Evolutionary conservation across 2,113 vertebrate genomes (phyloP), one percentile per base, ranked within the genome.

Genomic region (Uria aalge): DNA sequence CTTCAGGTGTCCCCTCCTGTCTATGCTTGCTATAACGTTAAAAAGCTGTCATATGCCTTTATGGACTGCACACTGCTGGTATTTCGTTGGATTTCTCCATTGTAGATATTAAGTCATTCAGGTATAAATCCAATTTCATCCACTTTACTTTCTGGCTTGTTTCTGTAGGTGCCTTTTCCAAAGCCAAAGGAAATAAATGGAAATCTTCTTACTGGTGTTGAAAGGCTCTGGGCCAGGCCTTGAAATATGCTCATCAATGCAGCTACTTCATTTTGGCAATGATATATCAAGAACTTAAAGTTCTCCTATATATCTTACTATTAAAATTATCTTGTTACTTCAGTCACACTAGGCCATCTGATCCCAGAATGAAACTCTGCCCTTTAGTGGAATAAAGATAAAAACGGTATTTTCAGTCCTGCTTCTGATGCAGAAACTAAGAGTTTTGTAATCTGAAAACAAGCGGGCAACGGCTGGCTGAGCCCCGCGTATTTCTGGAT

Each of bases 401-500:
- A 82, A 52, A 48, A 50, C 5, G 4, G 15, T 30, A 6, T 12
- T 53, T 66, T 48, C 8, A 3, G 59, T 47, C 30, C 52, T 18
- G 43, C 56, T 85, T 22, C 63, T 64, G 75, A 19, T 41, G 57
- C 56, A 47, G 63, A 26, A 68, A 23, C 18, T 7, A 18, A 59
- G 60, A 30, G 15, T 20, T 15, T 16, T 41, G 24, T 47, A 5
- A 6, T 19, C 29, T 13, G 34, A 15, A 52, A 48, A 68, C 47
- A 26, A 12, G 57, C 17, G 6, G 62, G 40, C 40, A 27, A 12
- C 4, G n/a, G 32, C 47, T 50, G 63, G 12, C 56, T 15, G 32
- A 69, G 80, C 74, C 56, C 62, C 2, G 0, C 6, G 2, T 5
- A 0, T 8, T 1, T 16, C 72, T 40, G 57, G 11, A 32, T 16